Evolutionary conservation across 1,140 invertebrate species (phyloP).

Genomic region (Camponotus vicinus): DNA sequence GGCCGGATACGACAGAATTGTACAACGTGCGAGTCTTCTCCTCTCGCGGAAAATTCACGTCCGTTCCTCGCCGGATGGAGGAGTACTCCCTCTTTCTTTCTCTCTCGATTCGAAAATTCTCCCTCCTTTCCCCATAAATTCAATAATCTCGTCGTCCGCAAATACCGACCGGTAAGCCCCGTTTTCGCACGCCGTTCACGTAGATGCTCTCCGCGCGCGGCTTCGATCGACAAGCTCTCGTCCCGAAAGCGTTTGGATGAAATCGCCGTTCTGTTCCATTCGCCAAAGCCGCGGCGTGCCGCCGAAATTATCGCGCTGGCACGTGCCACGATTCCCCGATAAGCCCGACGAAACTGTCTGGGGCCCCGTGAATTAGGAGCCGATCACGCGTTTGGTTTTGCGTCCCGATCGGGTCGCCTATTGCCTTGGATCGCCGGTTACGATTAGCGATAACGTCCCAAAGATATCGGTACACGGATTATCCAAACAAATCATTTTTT

Average conservation of each 20-base stretch:
- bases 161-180: conserved; percentile 53
- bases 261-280: conserved; percentile 53
- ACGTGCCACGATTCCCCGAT: conserved; percentile 58
- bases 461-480: neutral
- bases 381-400: conserved; percentile 67
- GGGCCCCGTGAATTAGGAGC: conserved; percentile 38
- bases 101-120: conserved; percentile 13
- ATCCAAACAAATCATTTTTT: neutral
- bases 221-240: conserved; percentile 44
- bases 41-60: neutral
- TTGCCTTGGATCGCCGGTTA: neutral
- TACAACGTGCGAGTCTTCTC: conserved; percentile 17
- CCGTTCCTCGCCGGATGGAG: neutral
- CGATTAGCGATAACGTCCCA: conserved; percentile 4
- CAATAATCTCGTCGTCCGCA: conserved; percentile 64
- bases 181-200: conserved; percentile 57
- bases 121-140: conserved; percentile 68
- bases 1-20: conserved; percentile 20
- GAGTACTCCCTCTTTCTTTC: conserved; percentile 4
- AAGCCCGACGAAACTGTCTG: conserved; percentile 25
- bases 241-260: conserved; percentile 35
- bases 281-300: conserved; percentile 53
- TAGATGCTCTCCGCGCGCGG: conserved; percentile 52
- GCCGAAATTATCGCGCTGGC: conserved; percentile 56
- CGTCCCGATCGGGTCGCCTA: neutral